Percentiles rank a stretch among this genome's conserved stretches.
Evolutionary conservation across 2,797 vertebrate species (phyloP).

Genomic region (Lemur catta): DNA sequence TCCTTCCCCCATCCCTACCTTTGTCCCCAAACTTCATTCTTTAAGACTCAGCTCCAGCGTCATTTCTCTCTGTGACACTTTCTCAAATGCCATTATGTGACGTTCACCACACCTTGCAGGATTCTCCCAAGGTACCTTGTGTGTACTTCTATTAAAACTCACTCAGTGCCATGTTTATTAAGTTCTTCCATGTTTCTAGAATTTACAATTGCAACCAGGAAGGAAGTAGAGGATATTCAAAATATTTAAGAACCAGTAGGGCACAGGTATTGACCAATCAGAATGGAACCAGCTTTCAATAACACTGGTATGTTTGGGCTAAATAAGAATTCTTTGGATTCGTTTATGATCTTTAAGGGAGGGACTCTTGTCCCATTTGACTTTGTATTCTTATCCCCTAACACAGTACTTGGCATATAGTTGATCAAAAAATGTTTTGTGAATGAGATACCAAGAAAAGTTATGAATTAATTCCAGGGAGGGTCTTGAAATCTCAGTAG

Average conservation of each 20-base stretch:
- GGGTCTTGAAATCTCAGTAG: background rate
- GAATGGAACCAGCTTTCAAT: background rate
- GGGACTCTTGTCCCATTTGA: background rate
- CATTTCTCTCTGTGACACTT: background rate
- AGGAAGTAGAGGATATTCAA: background rate
- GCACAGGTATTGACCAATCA: background rate
- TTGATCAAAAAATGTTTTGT: background rate
- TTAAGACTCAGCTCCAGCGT: background rate
- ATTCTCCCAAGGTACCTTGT: background rate
- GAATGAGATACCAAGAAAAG: background rate
- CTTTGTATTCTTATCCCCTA: background rate
- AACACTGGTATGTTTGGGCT: background rate
- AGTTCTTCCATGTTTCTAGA: background rate
- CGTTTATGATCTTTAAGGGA: background rate
- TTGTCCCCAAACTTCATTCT: background rate
- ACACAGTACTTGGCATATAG: background rate
- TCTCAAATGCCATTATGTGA: background rate
- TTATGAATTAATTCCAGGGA: background rate
- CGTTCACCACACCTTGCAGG: background rate
- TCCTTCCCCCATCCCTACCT: background rate
- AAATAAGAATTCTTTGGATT: background rate
- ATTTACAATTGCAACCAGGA: background rate
- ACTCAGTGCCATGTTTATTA: background rate
- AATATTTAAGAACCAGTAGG: background rate
- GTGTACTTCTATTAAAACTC: background rate